Percentiles rank a stretch among this genome's conserved stretches.
phyloP scores from a whole-genome alignment of 1,140 invertebrate species.

The Bombus confusus region DNA sequence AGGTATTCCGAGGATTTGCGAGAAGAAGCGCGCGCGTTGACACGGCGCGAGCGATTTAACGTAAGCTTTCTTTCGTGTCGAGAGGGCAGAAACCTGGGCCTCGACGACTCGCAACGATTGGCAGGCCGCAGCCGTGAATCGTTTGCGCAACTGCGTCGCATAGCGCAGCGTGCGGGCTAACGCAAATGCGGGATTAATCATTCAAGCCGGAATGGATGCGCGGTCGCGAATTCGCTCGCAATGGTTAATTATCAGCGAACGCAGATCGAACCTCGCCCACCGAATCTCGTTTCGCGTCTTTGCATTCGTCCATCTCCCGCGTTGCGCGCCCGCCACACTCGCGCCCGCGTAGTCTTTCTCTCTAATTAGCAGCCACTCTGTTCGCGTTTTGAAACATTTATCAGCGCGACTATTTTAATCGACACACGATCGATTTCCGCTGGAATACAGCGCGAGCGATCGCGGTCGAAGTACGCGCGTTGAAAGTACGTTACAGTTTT shows the following conservation, averaged over 20 bases:
- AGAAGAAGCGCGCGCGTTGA: not conserved
- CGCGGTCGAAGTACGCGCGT: too few species aligned
- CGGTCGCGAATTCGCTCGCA: not conserved
- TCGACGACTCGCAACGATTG: constrained; percentile 46
- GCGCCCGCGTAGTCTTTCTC: not conserved
- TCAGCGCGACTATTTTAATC: not conserved
- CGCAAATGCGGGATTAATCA: constrained; percentile 60
- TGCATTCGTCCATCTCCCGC: not conserved
- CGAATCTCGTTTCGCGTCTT: not conserved
- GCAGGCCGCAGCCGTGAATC: constrained; percentile 45
- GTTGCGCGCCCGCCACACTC: not conserved
- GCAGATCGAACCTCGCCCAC: constrained; percentile 10
- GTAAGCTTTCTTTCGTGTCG: not conserved
- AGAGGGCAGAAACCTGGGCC: not conserved
- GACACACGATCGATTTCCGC: not conserved
- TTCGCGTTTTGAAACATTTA: not conserved
- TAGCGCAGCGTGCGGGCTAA: constrained; percentile 28
- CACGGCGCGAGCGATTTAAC: not conserved
- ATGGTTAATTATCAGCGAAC: constrained; percentile 41
- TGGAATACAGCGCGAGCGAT: too few species aligned
- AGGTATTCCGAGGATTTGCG: not conserved
- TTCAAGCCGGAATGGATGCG: constrained; percentile 29
- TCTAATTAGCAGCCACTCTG: not conserved
- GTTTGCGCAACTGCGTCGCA: constrained; percentile 36
- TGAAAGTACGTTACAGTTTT: not conserved